Evolutionary conservation across 37 sponge, comb jelly and placozoan species (phyloP).

Genomic region (Bolinopsis microptera): DNA sequence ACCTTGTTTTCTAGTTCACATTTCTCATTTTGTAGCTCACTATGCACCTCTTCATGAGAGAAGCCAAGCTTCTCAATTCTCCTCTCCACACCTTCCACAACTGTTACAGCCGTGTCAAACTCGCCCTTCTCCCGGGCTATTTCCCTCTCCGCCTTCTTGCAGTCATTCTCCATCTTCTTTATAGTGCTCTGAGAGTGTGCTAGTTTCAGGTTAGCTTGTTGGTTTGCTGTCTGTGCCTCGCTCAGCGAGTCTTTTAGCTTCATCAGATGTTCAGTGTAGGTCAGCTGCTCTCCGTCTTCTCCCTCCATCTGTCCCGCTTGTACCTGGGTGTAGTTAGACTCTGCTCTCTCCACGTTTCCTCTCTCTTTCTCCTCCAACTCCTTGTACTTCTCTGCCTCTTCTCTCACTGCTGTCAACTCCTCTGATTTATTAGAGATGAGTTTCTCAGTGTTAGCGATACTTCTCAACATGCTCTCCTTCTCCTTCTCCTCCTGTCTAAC

Average conservation of each 20-base stretch:
- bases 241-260: conserved; percentile 57
- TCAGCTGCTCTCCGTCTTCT: conserved; percentile 33
- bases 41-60: neutral
- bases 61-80: conserved; percentile 33
- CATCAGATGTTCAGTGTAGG: conserved; percentile 59
- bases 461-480: neutral
- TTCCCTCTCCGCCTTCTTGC: conserved; percentile 49
- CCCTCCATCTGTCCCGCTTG: conserved; percentile 22
- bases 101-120: neutral
- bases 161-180: conserved; percentile 24
- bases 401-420: conserved; percentile 1
- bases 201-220: conserved; percentile 47
- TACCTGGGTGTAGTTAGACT: neutral
- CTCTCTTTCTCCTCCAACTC: neutral
- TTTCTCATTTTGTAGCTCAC: neutral
- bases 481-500: conserved; percentile 59
- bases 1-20: neutral
- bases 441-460: neutral
- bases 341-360: conserved; percentile 26
- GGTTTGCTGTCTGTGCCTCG: conserved; percentile 45
- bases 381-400: neutral
- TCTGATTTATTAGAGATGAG: conserved; percentile 45
- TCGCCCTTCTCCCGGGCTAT: conserved; percentile 13
- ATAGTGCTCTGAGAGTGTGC: conserved; percentile 21
- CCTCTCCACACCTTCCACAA: neutral